Evolutionary conservation across 2,888 invertebrate species (phyloP), one percentile per base, ranked within the genome.

Genomic region (Esperia sulphurella): DNA sequence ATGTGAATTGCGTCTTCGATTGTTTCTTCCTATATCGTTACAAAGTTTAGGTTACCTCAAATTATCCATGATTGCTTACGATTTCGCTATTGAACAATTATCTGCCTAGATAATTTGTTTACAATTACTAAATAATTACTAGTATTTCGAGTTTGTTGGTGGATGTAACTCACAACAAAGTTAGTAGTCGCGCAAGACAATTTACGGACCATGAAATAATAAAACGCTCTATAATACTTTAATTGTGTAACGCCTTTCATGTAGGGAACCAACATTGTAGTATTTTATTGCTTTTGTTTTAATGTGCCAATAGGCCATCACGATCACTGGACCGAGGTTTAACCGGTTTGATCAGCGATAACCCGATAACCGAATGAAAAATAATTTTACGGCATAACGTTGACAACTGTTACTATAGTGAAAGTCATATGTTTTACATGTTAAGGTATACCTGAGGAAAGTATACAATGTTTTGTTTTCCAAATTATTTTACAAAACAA

Each of bases 131-230:
- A 21, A 21, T 21, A 21, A 21, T 21, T 2, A 21, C 21, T 5
- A 21, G 21, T 21, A 21, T 21, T 21, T 21, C 21, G 21, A 21
- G 21, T 21, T 21, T 3, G 21, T 21, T 2, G 21, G 2, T 54
- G 54, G 60, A 64, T 41, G 28, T 30, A 41, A 41, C n/a, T 51
- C 41, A 61, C 65, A 72, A 77, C 78, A 74, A 56, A 70, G 76
- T 77, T 74, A 71, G 65, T 72, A 75, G 71, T 71, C 63, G 65
- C 46, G 49, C 60, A 57, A 58, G 53, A 61, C 57, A 60, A 66
- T 76, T 77, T 71, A 78, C 71, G 73, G 67, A 78, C 73, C 82
- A 76, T 81, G 72, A 69, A 68, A 64, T 67, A 70, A 72, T 71
- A 69, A 65, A 68, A 64, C 62, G 52, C 55, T 59, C 59, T 64